A percentile compares a stretch with the other conserved stretches of the same genome.
These are phyloP conservation scores for Laterallus jamaicensis DNA, from an alignment of 2,113 vertebrate genomes.

Conservation along the genomic window DNA sequence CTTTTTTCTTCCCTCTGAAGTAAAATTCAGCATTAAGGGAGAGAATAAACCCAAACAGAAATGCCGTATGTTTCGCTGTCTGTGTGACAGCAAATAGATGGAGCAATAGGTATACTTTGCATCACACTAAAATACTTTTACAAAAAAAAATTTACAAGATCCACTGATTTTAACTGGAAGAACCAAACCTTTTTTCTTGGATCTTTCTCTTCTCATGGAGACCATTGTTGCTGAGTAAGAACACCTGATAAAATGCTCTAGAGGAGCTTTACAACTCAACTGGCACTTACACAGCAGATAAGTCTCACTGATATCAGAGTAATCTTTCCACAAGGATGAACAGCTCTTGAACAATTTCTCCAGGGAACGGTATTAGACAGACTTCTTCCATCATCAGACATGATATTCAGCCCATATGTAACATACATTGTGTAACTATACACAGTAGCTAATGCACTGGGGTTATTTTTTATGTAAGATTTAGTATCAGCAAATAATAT, in stretches of 20 bases:
- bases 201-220: constrained; percentile 23
- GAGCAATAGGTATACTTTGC: background rate
- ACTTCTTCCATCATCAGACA: constrained; percentile 50
- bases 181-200: background rate
- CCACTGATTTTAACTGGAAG: background rate
- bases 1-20: background rate
- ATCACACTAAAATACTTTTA: background rate
- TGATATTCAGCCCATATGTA: constrained; percentile 19
- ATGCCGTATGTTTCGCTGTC: background rate
- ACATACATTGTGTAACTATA: background rate
- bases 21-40: background rate
- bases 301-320: constrained; percentile 42
- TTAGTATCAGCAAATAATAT: background rate
- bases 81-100: background rate
- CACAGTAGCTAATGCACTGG: background rate
- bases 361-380: constrained; percentile 10
- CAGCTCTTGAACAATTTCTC: constrained; percentile 46
- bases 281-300: constrained; percentile 55
- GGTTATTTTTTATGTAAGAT: background rate
- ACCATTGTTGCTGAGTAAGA: constrained; percentile 41
- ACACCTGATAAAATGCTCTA: constrained; percentile 70
- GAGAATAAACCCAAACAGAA: background rate
- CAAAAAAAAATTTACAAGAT: background rate
- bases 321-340: constrained; percentile 45
- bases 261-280: constrained; percentile 67